phyloP scores from a whole-genome alignment of 2,797 vertebrate species.

The Salarias fasciatus region DNA sequence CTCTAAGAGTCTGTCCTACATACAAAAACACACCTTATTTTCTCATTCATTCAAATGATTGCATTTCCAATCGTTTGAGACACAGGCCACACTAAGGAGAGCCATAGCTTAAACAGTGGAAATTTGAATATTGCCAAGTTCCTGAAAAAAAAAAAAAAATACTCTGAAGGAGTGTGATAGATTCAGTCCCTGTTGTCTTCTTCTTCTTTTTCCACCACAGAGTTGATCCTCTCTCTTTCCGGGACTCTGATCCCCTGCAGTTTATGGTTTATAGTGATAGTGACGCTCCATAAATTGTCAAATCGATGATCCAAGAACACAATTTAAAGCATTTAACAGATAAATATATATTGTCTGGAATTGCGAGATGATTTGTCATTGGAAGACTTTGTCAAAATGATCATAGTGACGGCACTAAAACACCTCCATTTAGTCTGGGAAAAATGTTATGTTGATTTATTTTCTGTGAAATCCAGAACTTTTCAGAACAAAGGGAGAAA shows the following conservation, averaged over 20 bases:
- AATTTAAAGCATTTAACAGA: slow-evolving; percentile 20
- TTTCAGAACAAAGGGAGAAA: slow-evolving; percentile 7
- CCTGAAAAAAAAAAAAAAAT: background rate
- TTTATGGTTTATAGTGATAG: slow-evolving; percentile 20
- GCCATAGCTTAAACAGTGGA: slow-evolving; percentile 20
- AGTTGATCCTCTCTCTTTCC: slow-evolving; percentile 33
- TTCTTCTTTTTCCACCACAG: slow-evolving; percentile 3
- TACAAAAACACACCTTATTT: slow-evolving; percentile 19
- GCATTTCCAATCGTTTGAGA: slow-evolving; percentile 36
- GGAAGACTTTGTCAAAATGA: background rate
- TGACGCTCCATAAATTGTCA: slow-evolving; percentile 9
- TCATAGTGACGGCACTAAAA: slow-evolving; percentile 1
- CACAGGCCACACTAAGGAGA: slow-evolving; percentile 8
- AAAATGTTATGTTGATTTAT: slow-evolving; percentile 11
- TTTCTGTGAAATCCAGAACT: slow-evolving; percentile 16
- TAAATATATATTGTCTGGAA: slow-evolving; percentile 21
- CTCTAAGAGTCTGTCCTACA: slow-evolving; percentile 20
- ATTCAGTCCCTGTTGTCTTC: slow-evolving; percentile 37
- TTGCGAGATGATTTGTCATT: slow-evolving; percentile 4
- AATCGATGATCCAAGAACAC: slow-evolving; percentile 20
- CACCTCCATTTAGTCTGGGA: slow-evolving; percentile 1
- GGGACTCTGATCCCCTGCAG: slow-evolving; percentile 16
- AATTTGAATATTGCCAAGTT: slow-evolving; percentile 42
- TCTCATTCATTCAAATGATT: slow-evolving; percentile 39
- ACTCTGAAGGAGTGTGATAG: slow-evolving; percentile 35